These are phyloP conservation scores for Microcebus jonahi DNA, from an alignment of 2,113 vertebrate genomes.

Conservation along the genomic window DNA sequence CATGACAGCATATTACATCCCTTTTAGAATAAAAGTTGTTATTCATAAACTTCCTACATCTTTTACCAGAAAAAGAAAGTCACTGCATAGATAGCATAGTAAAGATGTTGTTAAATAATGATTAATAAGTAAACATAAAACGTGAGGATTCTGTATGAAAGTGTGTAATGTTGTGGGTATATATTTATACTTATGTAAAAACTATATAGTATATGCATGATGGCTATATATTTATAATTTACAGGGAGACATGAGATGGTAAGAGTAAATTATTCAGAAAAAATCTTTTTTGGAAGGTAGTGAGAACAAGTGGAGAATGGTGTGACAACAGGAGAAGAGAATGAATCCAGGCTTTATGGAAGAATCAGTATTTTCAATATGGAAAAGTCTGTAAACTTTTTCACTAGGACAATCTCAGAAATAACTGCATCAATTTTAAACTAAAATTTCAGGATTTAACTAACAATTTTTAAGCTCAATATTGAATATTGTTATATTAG, in stretches of 20 bases:
- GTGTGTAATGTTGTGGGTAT: not conserved
- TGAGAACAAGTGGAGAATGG: not conserved
- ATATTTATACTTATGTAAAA: not conserved
- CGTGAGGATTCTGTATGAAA: not conserved
- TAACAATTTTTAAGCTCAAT: not conserved
- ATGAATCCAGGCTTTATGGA: not conserved
- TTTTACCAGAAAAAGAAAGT: not conserved
- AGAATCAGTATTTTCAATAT: not conserved
- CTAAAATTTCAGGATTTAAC: not conserved
- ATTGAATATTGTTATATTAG: not conserved
- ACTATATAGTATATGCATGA: not conserved
- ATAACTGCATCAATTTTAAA: not conserved
- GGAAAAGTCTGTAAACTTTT: not conserved
- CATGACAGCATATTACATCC: not conserved
- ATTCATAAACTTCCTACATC: not conserved
- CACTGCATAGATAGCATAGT: not conserved
- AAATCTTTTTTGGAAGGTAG: not conserved
- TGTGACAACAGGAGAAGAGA: not conserved
- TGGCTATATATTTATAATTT: not conserved
- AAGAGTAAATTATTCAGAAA: not conserved
- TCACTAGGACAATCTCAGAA: not conserved
- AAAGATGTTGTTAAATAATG: not conserved
- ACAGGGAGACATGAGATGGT: not conserved
- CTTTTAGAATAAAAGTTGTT: not conserved
- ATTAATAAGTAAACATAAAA: not conserved